phyloP scores from a whole-genome alignment of 2,113 vertebrate species.

The Emydocephalus ijimae region DNA sequence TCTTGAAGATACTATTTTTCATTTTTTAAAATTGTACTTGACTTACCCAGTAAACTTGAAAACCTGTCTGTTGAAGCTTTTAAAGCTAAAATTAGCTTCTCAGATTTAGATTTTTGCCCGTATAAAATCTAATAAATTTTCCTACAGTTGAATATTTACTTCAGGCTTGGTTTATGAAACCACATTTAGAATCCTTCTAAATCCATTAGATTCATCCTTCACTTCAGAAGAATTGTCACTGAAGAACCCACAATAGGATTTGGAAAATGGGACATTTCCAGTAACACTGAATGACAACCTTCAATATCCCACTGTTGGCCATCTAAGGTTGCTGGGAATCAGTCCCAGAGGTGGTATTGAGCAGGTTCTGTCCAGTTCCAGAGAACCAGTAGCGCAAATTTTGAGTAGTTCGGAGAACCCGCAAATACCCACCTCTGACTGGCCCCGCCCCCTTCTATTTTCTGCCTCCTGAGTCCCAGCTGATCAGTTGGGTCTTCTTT shows the following conservation, averaged over 20 bases:
- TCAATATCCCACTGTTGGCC: not conserved
- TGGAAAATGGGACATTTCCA: not conserved
- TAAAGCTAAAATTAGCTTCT: not conserved
- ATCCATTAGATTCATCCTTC: not conserved
- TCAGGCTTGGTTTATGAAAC: not conserved
- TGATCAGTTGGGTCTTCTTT: too few relatives aligned
- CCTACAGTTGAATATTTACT: not conserved
- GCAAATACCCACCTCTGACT: too few relatives aligned
- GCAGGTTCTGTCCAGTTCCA: too few relatives aligned
- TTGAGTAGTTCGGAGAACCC: too few relatives aligned
- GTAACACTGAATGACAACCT: not conserved
- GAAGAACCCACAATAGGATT: not conserved
- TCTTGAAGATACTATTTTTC: not conserved
- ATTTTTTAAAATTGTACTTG: not conserved
- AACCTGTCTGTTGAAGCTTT: not conserved
- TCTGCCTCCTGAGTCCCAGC: too few relatives aligned
- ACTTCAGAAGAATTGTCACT: not conserved
- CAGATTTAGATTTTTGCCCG: not conserved
- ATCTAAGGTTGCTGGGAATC: not conserved
- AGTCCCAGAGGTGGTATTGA: not conserved
- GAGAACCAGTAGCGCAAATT: too few relatives aligned
- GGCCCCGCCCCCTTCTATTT: too few relatives aligned
- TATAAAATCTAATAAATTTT: not conserved
- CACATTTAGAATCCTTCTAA: not conserved
- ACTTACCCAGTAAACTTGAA: not conserved